Percentiles rank a stretch among this genome's conserved stretches.
These are phyloP conservation scores for Siderastrea radians DNA, from an alignment of 92 coral and sea anemone genomes.

Conservation along the genomic window DNA sequence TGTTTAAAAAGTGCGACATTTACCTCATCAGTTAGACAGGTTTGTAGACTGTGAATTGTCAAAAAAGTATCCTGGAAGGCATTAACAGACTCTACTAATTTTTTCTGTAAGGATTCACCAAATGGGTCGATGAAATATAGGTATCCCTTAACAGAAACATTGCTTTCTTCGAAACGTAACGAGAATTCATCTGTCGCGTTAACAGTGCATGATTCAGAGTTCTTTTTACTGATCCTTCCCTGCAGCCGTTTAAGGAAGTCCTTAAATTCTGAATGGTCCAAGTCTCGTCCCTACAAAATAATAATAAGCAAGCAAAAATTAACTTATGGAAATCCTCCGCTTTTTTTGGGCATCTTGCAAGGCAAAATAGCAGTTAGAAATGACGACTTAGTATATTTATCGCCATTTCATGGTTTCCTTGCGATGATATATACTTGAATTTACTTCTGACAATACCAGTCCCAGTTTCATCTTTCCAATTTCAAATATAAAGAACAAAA, in stretches of 20 bases:
- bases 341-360: too few species aligned
- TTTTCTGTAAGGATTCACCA: not conserved
- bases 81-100: not conserved
- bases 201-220: not conserved
- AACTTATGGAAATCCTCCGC: too few species aligned
- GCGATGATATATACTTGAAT: too few species aligned
- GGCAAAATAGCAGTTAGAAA: too few species aligned
- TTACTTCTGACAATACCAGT: too few species aligned
- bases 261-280: not conserved
- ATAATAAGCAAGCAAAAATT: not conserved
- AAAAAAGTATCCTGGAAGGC: not conserved
- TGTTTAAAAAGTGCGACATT: not conserved
- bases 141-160: not conserved
- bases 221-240: not conserved
- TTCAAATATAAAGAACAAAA: not conserved
- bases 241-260: not conserved
- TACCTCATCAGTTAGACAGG: not conserved
- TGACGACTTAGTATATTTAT: too few species aligned
- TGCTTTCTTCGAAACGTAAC: not conserved
- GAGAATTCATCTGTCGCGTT: not conserved
- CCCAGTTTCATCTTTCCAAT: too few species aligned
- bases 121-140: not conserved
- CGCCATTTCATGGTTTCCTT: too few species aligned
- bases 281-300: not conserved
- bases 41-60: not conserved